phyloP scores from a whole-genome alignment of 1,140 invertebrate species.

The Drosophila guanche region DNA sequence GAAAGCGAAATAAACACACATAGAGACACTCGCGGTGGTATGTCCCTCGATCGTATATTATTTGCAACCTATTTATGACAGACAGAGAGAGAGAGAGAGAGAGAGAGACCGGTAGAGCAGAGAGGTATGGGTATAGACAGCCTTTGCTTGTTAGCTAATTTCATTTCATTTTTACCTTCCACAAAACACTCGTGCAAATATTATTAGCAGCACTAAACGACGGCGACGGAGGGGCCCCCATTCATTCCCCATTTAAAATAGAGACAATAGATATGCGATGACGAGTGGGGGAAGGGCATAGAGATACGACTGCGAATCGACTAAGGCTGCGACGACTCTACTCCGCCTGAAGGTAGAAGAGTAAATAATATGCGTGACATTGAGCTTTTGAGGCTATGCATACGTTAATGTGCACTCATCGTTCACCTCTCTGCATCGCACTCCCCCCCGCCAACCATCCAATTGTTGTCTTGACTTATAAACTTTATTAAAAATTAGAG shows the following conservation, averaged over 20 bases:
- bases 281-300: slow-evolving; percentile 14
- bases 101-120: no score
- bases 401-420: slow-evolving; percentile 51
- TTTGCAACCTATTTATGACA: slow-evolving; percentile 76
- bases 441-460: slow-evolving; percentile 24
- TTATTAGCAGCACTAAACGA: slow-evolving; percentile 23
- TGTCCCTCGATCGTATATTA: slow-evolving; percentile 60
- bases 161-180: slow-evolving; percentile 33
- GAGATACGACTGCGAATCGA: slow-evolving; percentile 40
- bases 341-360: slow-evolving; percentile 8
- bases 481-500: no score
- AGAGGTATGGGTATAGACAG: slow-evolving; percentile 1
- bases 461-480: slow-evolving; percentile 55
- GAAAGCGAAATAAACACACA: slow-evolving; percentile 8
- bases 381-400: slow-evolving; percentile 76
- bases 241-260: no score
- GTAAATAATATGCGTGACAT: slow-evolving; percentile 79
- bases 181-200: slow-evolving; percentile 42
- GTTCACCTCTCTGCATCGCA: not conserved
- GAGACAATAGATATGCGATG: slow-evolving; percentile 34
- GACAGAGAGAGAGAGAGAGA: slow-evolving; percentile 4
- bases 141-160: slow-evolving; percentile 63
- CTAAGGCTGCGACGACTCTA: slow-evolving; percentile 11
- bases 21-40: slow-evolving; percentile 37
- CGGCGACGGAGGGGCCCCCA: no score